These are phyloP conservation scores for Zeus faber DNA, from an alignment of 2,113 vertebrate genomes.

Conservation along the genomic window DNA sequence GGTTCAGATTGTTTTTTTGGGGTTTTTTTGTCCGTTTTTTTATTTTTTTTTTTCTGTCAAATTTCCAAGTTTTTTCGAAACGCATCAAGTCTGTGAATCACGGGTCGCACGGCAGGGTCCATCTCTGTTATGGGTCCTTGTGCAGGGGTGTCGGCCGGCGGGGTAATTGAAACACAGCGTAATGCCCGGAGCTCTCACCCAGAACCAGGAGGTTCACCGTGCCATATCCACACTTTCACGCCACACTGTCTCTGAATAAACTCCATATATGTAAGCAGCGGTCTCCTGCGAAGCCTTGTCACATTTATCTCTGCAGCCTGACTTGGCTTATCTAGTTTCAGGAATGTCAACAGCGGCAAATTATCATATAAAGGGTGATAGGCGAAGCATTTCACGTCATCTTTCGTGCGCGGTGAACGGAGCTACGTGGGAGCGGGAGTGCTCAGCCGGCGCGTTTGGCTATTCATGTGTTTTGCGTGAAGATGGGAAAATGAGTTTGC, in stretches of 20 bases:
- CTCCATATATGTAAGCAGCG: constrained; percentile 40
- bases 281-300: constrained; percentile 32
- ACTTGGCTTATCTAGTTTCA: constrained; percentile 44
- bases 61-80: not conserved
- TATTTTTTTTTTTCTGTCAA: not conserved
- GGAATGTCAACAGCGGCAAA: constrained; percentile 39
- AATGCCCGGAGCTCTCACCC: constrained; percentile 51
- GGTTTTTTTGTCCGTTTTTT: too few species aligned
- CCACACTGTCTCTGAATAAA: constrained; percentile 57
- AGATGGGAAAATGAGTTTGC: not conserved
- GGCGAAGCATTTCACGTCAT: constrained; percentile 25
- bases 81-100: not conserved
- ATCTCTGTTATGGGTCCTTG: too few species aligned
- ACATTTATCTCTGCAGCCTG: constrained; percentile 52
- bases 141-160: constrained; percentile 30
- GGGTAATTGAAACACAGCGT: constrained; percentile 52
- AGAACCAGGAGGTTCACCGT: constrained; percentile 49
- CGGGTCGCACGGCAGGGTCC: not conserved
- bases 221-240: constrained; percentile 55
- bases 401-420: constrained; percentile 21
- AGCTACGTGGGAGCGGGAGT: not conserved
- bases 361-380: constrained; percentile 58
- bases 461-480: constrained; percentile 8
- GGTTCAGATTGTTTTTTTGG: too few species aligned
- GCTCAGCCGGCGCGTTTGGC: not conserved